Evolutionary conservation across 2,888 invertebrate genomes (phyloP).

Genomic region (Dendrolimus houi): DNA sequence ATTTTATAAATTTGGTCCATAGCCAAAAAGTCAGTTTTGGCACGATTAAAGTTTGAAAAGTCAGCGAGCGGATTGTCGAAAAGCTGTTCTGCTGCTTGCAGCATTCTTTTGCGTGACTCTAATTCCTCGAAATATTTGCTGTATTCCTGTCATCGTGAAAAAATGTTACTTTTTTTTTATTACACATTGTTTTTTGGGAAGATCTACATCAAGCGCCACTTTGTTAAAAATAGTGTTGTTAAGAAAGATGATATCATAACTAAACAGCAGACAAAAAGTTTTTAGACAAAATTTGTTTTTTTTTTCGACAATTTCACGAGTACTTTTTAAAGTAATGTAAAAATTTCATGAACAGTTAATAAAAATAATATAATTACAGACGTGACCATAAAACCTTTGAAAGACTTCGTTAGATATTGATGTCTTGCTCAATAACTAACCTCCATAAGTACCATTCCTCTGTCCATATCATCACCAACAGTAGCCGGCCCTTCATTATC

Average conservation of each 20-base stretch:
- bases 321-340: too few relatives aligned
- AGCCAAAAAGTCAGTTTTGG: conserved; percentile 78
- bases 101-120: conserved; percentile 77
- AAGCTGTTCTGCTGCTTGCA: conserved; percentile 84
- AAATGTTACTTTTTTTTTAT: not conserved
- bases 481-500: conserved; percentile 86
- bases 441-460: conserved; percentile 82
- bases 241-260: too few relatives aligned
- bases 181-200: not conserved
- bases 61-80: conserved; percentile 92
- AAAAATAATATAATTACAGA: too few relatives aligned
- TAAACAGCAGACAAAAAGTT: too few relatives aligned
- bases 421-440: conserved; percentile 29
- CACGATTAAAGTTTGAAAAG: conserved; percentile 83
- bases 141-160: conserved; percentile 68
- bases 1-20: conserved; percentile 86
- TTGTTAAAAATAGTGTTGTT: too few relatives aligned
- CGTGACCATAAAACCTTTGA: too few relatives aligned
- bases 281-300: too few relatives aligned
- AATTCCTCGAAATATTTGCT: conserved; percentile 79
- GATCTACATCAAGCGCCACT: too few relatives aligned
- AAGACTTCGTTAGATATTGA: too few relatives aligned
- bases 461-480: conserved; percentile 86
- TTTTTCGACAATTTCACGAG: too few relatives aligned
- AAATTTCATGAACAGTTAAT: too few relatives aligned